Conservation (phyloP, 64 coral and sea anemone species). For the Pocillopora damicornis region DNA sequence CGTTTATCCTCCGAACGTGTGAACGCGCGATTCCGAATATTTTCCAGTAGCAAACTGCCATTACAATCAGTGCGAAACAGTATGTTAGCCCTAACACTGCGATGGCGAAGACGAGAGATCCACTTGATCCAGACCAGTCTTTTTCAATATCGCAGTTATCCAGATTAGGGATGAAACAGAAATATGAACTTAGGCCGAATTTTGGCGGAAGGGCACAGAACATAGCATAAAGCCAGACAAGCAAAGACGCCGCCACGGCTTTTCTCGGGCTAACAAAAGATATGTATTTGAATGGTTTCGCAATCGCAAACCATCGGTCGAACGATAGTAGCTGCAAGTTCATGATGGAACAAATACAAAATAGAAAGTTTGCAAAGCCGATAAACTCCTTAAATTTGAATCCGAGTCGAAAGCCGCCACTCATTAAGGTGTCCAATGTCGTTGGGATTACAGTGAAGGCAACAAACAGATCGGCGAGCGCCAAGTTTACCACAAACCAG, state of each 20-base stretch:
- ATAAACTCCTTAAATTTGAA: constrained; percentile 32
- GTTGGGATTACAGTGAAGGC: constrained; percentile 38
- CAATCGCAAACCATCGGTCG: constrained; percentile 64
- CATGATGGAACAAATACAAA: constrained; percentile 69
- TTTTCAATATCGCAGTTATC: constrained; percentile 41
- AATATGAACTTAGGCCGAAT: constrained; percentile 58
- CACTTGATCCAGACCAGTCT: constrained; percentile 50
- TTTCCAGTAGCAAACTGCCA: constrained; percentile 53
- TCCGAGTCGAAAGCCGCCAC: neutral
- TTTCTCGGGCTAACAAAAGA: constrained; percentile 23
- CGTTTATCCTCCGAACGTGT: constrained; percentile 34
- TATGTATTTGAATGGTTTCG: constrained; percentile 48
- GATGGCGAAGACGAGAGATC: constrained; percentile 19
- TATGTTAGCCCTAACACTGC: constrained; percentile 62
- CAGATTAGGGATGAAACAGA: constrained; percentile 60
- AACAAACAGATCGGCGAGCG: constrained; percentile 48
- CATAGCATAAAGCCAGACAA: constrained; percentile 47
- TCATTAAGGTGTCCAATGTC: constrained; percentile 24
- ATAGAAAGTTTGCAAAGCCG: constrained; percentile 63
- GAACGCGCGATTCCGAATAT: constrained; percentile 59
- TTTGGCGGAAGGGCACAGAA: constrained; percentile 38
- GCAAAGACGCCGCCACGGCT: neutral
- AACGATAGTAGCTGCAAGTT: constrained; percentile 48
- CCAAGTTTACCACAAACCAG: constrained; percentile 49
- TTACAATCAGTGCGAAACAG: constrained; percentile 23